A percentile compares a stretch with the other conserved stretches of the same genome.
Evolutionary conservation across 2,797 vertebrate species (phyloP).

Genomic region (Poeciliopsis infans): DNA sequence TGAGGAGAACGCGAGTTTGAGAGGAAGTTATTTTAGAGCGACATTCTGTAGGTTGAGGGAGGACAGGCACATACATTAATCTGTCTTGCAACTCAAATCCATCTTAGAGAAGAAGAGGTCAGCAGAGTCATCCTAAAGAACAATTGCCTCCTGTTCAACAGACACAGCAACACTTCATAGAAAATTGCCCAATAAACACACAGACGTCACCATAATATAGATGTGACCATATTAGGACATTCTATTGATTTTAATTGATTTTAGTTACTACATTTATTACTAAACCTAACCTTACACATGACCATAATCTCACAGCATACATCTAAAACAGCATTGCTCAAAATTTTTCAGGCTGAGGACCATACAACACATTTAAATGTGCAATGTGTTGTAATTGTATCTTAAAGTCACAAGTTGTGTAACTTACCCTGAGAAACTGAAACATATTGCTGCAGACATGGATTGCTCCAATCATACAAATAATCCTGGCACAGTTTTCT

Average conservation of each 20-base stretch:
- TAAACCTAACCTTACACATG: not conserved
- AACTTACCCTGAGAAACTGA: too few relatives aligned
- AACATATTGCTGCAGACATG: too few relatives aligned
- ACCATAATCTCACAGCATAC: not conserved
- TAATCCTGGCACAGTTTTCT: too few relatives aligned
- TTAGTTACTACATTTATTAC: not conserved
- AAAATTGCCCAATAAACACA: conserved; percentile 46
- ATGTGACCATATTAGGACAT: not conserved
- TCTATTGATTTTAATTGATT: not conserved
- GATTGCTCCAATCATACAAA: too few relatives aligned
- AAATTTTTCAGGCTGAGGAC: too few relatives aligned
- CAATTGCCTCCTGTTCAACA: conserved; percentile 43
- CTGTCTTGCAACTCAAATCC: conserved; percentile 6
- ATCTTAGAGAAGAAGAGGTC: conserved; percentile 42
- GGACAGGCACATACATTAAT: conserved; percentile 9
- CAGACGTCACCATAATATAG: not conserved
- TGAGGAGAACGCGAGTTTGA: conserved; percentile 19
- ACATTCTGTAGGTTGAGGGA: conserved; percentile 25
- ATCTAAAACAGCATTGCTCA: not conserved
- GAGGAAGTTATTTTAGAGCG: conserved; percentile 42
- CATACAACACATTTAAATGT: too few relatives aligned
- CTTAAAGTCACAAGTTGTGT: too few relatives aligned
- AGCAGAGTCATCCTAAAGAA: conserved; percentile 43
- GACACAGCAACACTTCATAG: conserved; percentile 50
- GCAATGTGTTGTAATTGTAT: too few relatives aligned